Evolutionary conservation across 2,797 vertebrate genomes (phyloP).

Genomic region (Acestrorhynchus altus): DNA sequence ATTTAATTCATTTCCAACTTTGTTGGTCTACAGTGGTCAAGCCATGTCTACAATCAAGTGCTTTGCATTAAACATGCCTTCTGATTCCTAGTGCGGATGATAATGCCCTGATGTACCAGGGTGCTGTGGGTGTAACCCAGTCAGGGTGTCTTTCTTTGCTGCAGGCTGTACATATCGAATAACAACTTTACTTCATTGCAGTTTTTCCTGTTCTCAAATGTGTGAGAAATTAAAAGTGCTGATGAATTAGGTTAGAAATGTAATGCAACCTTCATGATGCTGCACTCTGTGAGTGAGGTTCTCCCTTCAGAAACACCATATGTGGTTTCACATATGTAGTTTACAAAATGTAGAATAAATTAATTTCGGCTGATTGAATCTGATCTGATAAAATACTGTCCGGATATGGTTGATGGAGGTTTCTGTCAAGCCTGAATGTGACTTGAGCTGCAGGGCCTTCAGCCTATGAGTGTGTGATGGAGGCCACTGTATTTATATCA

Average conservation of each 20-base stretch:
- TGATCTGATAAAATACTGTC: neutral
- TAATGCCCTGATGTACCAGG: neutral
- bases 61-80: neutral
- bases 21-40: neutral
- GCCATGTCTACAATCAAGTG: neutral
- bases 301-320: neutral
- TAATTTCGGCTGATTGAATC: neutral
- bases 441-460: conserved; percentile 8
- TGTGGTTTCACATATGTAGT: neutral
- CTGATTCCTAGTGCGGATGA: neutral
- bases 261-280: neutral
- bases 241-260: neutral
- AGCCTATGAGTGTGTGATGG: neutral
- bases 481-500: conserved; percentile 2
- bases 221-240: neutral
- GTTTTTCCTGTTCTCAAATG: neutral
- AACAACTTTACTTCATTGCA: neutral
- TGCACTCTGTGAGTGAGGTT: neutral
- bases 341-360: neutral
- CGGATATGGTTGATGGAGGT: neutral
- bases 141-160: neutral
- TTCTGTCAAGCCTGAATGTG: conserved; percentile 1
- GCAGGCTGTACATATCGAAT: no score
- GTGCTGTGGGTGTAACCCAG: conserved; percentile 6
- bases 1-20: no score